Evolutionary conservation across 2,888 invertebrate species (phyloP).

Genomic region (Epinotia ramella): DNA sequence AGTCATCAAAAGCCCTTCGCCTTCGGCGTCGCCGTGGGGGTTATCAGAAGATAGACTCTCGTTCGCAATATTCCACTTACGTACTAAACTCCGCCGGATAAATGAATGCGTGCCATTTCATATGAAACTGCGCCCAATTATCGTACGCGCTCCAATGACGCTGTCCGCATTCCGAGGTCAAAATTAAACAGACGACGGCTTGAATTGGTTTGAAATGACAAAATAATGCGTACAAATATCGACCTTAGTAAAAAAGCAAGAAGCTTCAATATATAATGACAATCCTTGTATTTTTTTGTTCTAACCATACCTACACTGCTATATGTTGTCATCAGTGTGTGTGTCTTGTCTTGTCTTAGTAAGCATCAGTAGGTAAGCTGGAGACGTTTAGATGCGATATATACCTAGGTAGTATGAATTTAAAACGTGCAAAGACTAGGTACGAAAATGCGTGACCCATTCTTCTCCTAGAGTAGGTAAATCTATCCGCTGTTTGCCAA

Average conservation of each 20-base stretch:
- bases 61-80: too few relatives aligned
- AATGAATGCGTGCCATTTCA: slow-evolving; percentile 13
- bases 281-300: background rate
- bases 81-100: background rate
- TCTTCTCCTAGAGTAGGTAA: too few relatives aligned
- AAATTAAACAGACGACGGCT: slow-evolving; percentile 4
- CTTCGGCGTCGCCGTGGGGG: too few relatives aligned
- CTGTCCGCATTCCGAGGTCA: slow-evolving; percentile 12
- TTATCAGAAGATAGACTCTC: too few relatives aligned
- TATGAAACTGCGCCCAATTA: slow-evolving; percentile 15
- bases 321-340: too few relatives aligned
- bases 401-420: too few relatives aligned
- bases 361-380: background rate
- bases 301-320: background rate
- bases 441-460: too few relatives aligned
- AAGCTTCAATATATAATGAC: background rate
- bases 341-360: background rate
- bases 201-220: background rate
- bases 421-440: background rate
- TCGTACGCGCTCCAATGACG: slow-evolving; percentile 9
- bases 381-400: background rate
- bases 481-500: too few relatives aligned
- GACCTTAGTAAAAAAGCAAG: background rate
- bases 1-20: too few relatives aligned
- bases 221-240: background rate